Conservation (phyloP, 2,888 invertebrate genomes). For the Monochamus alternatus region DNA sequence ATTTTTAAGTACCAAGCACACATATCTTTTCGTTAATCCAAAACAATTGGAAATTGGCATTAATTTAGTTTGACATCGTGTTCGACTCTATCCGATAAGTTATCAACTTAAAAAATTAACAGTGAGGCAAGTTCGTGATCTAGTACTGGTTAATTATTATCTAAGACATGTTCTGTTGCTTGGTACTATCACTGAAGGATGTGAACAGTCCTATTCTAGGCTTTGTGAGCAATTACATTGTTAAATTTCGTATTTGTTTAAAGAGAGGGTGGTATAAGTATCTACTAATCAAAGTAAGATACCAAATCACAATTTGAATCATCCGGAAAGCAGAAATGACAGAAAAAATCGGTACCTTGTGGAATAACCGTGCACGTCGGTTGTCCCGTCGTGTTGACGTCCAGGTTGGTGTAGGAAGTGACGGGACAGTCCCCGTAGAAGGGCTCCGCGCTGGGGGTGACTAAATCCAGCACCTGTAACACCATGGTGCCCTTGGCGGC, state of each 20-base stretch:
- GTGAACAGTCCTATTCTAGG: too few relatives aligned
- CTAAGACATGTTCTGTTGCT: too few relatives aligned
- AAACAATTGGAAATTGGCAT: background rate
- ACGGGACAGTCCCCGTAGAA: conserved; percentile 79
- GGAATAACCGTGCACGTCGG: conserved; percentile 70
- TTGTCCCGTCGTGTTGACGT: conserved; percentile 68
- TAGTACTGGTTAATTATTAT: too few relatives aligned
- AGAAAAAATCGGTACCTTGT: conserved; percentile 60
- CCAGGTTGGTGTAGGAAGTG: conserved; percentile 69
- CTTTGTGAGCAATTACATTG: background rate
- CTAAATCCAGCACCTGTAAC: conserved; percentile 81
- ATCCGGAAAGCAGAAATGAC: background rate
- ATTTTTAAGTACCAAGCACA: background rate
- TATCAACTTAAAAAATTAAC: too few relatives aligned
- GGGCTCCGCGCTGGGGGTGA: conserved; percentile 79
- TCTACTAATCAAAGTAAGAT: background rate
- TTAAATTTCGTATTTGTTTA: background rate
- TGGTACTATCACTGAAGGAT: too few relatives aligned
- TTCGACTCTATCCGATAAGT: too few relatives aligned
- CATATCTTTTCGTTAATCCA: background rate
- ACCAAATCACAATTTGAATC: background rate
- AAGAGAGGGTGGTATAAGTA: background rate
- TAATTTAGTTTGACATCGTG: too few relatives aligned
- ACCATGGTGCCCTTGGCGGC: conserved; percentile 79
- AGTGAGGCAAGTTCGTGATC: too few relatives aligned